phyloP scores from a whole-genome alignment of 2,888 invertebrate species.

The Pandemis corylana region DNA sequence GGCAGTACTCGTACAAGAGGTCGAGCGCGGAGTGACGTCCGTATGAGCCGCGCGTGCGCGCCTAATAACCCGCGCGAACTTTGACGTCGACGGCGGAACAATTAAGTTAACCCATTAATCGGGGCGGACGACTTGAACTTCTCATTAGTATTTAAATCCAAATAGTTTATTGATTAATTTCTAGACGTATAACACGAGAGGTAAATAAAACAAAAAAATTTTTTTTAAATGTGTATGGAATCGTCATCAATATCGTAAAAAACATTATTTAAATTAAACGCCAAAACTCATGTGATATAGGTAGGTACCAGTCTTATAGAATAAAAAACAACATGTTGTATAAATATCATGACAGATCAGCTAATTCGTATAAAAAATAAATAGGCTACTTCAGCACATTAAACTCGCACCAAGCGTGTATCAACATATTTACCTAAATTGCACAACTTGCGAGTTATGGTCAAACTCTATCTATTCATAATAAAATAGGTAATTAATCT shows the following conservation, averaged over 20 bases:
- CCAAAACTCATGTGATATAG: not conserved
- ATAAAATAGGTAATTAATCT: not conserved
- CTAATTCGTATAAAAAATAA: not conserved
- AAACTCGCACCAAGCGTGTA: not conserved
- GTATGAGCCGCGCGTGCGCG: constrained; percentile 69
- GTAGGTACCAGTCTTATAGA: not conserved
- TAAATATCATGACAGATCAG: not conserved
- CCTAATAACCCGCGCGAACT: constrained; percentile 47
- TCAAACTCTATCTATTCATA: not conserved
- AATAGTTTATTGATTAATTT: not conserved
- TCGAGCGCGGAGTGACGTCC: constrained; percentile 62
- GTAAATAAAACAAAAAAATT: not conserved
- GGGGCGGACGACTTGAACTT: not conserved
- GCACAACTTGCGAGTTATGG: not conserved
- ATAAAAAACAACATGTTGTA: not conserved
- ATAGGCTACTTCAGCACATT: not conserved
- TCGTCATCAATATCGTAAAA: not conserved
- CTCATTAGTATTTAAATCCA: not conserved
- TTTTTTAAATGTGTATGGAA: not conserved
- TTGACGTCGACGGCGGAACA: constrained; percentile 14
- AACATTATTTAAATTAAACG: not conserved
- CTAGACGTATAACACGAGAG: not conserved
- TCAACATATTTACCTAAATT: not conserved
- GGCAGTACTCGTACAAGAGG: constrained; percentile 45
- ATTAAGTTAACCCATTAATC: not conserved